Conservation (phyloP, 2,888 invertebrate species). For the Nineta flava region DNA sequence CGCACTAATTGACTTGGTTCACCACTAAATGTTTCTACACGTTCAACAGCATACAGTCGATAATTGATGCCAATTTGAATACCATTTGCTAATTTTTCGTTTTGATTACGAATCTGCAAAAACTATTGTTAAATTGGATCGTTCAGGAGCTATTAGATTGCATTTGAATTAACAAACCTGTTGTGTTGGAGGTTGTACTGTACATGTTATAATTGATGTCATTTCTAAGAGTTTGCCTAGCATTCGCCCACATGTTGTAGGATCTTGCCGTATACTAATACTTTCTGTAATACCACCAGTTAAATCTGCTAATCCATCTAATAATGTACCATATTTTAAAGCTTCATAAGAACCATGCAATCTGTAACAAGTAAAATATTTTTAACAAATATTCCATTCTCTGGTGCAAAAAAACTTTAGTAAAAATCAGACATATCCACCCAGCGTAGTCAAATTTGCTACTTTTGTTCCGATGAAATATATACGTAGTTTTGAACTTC, state of each 20-base stretch:
- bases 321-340: conserved; percentile 74
- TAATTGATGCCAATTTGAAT: conserved; percentile 69
- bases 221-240: conserved; percentile 57
- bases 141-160: not conserved
- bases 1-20: conserved; percentile 56
- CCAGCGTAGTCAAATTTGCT: not conserved
- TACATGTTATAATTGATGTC: conserved; percentile 72
- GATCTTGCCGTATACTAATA: conserved; percentile 52
- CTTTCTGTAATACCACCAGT: conserved; percentile 82
- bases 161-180: conserved; percentile 20
- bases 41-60: conserved; percentile 54
- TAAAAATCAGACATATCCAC: not conserved
- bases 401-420: not conserved
- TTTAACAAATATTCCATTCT: not conserved
- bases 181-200: conserved; percentile 38
- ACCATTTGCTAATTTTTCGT: conserved; percentile 46
- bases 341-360: conserved; percentile 88
- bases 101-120: conserved; percentile 34
- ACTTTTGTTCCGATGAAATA: no score
- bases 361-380: conserved; percentile 33
- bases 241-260: conserved; percentile 46
- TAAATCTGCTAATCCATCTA: conserved; percentile 76
- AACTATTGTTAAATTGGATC: not conserved
- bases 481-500: no score
- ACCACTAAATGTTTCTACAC: conserved; percentile 54